phyloP scores from a whole-genome alignment of 1,140 invertebrate species.

The Bombus superbus region DNA sequence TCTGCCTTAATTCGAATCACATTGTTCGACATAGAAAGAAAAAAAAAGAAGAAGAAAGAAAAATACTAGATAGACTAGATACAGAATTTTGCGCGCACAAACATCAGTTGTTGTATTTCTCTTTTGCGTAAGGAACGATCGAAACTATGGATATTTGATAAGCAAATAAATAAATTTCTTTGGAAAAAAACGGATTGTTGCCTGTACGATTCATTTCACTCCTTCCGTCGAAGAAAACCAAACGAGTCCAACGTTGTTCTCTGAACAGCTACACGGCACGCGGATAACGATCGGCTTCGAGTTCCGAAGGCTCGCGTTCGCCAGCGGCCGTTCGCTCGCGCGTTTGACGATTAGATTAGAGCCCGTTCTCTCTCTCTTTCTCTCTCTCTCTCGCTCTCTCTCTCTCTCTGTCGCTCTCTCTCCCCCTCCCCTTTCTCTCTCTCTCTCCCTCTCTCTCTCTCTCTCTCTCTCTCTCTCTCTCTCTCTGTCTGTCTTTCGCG shows the following conservation, averaged over 20 bases:
- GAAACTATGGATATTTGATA: conserved; percentile 31
- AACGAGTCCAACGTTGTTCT: neutral
- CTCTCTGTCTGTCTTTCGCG: neutral
- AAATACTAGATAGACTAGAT: neutral
- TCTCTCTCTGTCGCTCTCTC: neutral
- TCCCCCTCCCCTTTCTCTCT: neutral
- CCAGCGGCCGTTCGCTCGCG: neutral
- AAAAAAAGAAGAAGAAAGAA: neutral
- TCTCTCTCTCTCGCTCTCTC: neutral
- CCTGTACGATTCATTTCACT: conserved; percentile 57
- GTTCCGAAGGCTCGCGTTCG: neutral
- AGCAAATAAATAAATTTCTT: conserved; percentile 53
- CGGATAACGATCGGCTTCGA: conserved; percentile 8
- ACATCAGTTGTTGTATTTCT: conserved; percentile 13
- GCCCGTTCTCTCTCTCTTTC: neutral
- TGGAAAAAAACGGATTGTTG: conserved; percentile 45
- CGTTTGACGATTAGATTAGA: neutral
- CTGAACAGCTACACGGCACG: neutral
- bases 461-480: too few relatives aligned
- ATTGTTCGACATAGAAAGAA: neutral
- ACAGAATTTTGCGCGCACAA: neutral
- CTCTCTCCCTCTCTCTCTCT: neutral
- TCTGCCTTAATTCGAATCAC: conserved; percentile 14
- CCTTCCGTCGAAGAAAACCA: conserved; percentile 28
- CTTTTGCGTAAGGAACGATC: neutral